phyloP scores from a whole-genome alignment of 2,888 invertebrate species.

The Imbricaverruca yamaguchii region DNA sequence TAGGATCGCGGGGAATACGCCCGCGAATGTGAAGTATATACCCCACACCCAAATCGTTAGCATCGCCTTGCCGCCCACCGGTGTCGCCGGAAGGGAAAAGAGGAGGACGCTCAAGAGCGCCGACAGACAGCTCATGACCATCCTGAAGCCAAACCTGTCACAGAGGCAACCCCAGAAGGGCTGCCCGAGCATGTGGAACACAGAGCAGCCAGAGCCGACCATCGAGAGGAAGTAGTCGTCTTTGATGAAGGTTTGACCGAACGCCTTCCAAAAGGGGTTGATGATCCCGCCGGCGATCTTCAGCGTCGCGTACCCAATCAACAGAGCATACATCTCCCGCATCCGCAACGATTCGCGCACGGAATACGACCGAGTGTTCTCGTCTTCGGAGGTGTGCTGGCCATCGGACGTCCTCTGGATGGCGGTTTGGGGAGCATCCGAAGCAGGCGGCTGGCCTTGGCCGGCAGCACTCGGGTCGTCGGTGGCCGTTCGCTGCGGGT shows the following conservation, averaged over 20 bases:
- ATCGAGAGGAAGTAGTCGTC: conserved; percentile 46
- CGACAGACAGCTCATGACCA: conserved; percentile 35
- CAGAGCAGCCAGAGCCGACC: conserved; percentile 44
- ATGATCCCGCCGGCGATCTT: conserved; percentile 38
- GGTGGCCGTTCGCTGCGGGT: no score
- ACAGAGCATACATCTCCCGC: no score
- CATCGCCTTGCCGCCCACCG: conserved; percentile 35
- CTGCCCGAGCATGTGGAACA: conserved; percentile 45
- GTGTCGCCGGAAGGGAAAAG: conserved; percentile 35
- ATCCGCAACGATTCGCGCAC: no score
- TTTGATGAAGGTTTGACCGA: conserved; percentile 43
- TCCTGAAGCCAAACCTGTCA: conserved; percentile 32
- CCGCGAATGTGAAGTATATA: conserved; percentile 40
- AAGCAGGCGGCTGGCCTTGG: no score
- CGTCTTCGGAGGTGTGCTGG: no score
- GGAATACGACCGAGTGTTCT: no score
- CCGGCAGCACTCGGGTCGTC: no score
- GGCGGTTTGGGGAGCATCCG: no score
- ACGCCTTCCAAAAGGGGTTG: conserved; percentile 42
- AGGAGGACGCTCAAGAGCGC: conserved; percentile 30
- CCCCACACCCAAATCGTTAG: conserved; percentile 39
- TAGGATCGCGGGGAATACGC: conserved; percentile 41
- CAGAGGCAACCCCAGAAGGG: conserved; percentile 43
- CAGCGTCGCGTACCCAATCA: conserved; percentile 39
- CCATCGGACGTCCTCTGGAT: no score